phyloP scores from a whole-genome alignment of 2,113 vertebrate species.

The Lasiurus borealis region DNA sequence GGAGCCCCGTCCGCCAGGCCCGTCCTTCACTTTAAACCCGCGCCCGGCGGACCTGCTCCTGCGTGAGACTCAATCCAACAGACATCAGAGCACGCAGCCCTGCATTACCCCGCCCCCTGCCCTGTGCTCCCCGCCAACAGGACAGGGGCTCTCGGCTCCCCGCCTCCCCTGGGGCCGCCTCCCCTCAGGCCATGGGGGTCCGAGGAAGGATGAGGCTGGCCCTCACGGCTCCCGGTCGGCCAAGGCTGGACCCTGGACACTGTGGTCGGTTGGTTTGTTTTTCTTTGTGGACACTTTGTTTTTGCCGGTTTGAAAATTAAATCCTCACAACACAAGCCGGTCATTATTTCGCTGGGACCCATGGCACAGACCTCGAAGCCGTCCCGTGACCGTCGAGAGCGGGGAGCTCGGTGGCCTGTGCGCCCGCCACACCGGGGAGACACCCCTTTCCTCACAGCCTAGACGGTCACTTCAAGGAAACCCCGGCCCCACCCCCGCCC shows the following conservation, averaged over 20 bases:
- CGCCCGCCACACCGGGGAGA: fast-evolving
- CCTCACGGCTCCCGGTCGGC: no score
- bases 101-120: no score
- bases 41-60: fast-evolving
- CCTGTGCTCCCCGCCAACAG: neutral
- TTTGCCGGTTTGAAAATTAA: neutral
- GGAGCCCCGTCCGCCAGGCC: no score
- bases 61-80: fast-evolving
- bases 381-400: fast-evolving
- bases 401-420: fast-evolving
- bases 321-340: neutral
- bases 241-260: neutral
- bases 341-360: no score
- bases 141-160: no score
- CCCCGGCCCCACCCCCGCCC: fast-evolving
- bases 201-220: neutral
- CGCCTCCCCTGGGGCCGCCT: neutral
- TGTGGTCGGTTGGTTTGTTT: no score
- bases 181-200: no score
- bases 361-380: neutral
- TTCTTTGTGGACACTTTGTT: neutral
- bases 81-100: no score
- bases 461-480: neutral
- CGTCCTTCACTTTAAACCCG: neutral
- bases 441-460: fast-evolving